phyloP scores from a whole-genome alignment of 2,113 vertebrate genomes.

The Trogon surrucura region DNA sequence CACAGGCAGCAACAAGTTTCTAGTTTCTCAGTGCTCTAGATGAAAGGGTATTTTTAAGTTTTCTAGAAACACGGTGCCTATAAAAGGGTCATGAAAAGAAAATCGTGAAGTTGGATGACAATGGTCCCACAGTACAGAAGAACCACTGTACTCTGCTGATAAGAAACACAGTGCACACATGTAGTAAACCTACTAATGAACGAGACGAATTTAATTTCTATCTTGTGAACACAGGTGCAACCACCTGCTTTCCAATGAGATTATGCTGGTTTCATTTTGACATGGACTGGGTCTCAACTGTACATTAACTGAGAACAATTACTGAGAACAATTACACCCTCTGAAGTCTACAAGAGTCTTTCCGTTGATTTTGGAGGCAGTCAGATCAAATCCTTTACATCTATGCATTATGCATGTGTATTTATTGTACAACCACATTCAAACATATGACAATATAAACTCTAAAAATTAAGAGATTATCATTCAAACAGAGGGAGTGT shows the following conservation, averaged over 20 bases:
- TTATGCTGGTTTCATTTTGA: neutral
- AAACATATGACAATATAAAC: neutral
- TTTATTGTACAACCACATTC: neutral
- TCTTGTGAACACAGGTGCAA: conserved; percentile 7
- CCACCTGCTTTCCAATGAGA: neutral
- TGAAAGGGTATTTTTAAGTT: neutral
- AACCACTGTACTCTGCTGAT: neutral
- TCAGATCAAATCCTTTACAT: neutral
- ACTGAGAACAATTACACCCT: neutral
- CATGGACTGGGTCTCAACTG: neutral
- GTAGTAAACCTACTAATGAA: neutral
- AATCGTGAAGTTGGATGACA: neutral
- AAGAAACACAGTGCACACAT: neutral
- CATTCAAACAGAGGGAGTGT: neutral
- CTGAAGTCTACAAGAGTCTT: neutral
- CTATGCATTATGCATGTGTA: neutral
- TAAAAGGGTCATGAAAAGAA: neutral
- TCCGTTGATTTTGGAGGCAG: neutral
- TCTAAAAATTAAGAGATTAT: neutral
- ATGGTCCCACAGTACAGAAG: neutral
- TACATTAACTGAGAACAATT: neutral
- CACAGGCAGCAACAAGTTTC: neutral
- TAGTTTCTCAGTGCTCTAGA: neutral
- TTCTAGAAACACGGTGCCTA: neutral
- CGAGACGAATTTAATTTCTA: neutral